A percentile compares a stretch with the other conserved stretches of the same genome.
Conservation (phyloP, 1,140 invertebrate species). For the Contarinia nasturtii region DNA sequence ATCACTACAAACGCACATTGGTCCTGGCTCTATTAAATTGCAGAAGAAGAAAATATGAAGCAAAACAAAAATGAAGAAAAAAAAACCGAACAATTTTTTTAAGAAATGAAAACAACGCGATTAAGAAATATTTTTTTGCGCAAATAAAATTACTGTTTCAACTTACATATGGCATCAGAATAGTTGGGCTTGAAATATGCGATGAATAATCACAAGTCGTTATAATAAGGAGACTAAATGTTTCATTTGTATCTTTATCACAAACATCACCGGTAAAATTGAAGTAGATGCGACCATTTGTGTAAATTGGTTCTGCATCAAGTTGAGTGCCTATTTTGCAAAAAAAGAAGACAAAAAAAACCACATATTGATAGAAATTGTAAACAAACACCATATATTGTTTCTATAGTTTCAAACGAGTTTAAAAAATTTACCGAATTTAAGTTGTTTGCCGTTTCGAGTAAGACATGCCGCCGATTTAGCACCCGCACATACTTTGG, state of each 20-base stretch:
- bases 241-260: neutral
- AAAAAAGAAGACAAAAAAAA: too few species aligned
- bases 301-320: neutral
- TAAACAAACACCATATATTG: too few species aligned
- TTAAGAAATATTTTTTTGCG: conserved; percentile 4
- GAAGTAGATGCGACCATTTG: neutral
- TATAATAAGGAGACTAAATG: neutral
- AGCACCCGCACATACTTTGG: conserved; percentile 12
- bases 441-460: conserved; percentile 12
- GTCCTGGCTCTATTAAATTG: neutral
- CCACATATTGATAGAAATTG: too few species aligned
- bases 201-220: conserved; percentile 5
- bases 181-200: conserved; percentile 13
- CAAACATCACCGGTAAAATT: neutral
- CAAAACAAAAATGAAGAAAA: neutral
- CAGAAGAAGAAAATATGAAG: neutral
- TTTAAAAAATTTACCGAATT: conserved; percentile 12
- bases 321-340: neutral
- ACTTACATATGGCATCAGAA: conserved; percentile 13
- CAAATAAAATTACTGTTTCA: too few species aligned
- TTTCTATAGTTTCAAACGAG: too few species aligned
- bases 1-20: conserved; percentile 14
- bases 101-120: conserved; percentile 18
- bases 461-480: conserved; percentile 17
- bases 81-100: conserved; percentile 1